Conservation (phyloP, 2,888 invertebrate genomes). For the Lordiphosa andalusiaca region DNA sequence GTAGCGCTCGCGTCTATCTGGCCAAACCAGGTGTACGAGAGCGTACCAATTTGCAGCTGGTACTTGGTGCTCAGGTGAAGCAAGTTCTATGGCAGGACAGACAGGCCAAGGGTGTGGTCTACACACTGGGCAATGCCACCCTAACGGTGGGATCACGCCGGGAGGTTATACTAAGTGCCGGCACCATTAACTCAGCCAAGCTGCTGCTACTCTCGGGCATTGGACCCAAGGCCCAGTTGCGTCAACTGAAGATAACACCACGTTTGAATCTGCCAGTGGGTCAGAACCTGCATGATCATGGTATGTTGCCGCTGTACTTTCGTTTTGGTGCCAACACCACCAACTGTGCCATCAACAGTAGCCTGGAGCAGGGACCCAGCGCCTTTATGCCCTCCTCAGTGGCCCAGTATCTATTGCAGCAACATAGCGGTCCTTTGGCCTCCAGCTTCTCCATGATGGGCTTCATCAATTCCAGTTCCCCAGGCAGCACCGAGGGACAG, state of each 20-base stretch:
- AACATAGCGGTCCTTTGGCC: conserved; percentile 52
- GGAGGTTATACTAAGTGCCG: conserved; percentile 46
- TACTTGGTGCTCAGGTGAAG: conserved; percentile 53
- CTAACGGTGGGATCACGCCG: conserved; percentile 25
- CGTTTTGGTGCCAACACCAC: conserved; percentile 58
- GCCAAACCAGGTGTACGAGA: conserved; percentile 38
- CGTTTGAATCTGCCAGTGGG: conserved; percentile 82
- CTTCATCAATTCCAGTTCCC: conserved; percentile 81
- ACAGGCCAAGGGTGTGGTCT: conserved; percentile 46
- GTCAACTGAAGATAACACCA: conserved; percentile 68
- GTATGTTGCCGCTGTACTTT: conserved; percentile 81
- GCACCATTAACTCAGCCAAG: conserved; percentile 44
- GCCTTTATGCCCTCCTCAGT: conserved; percentile 30
- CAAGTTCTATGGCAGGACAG: conserved; percentile 29
- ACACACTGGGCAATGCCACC: conserved; percentile 18
- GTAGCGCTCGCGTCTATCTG: conserved; percentile 83
- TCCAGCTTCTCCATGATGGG: conserved; percentile 80
- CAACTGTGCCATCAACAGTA: conserved; percentile 29
- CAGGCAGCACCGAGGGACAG: conserved; percentile 23
- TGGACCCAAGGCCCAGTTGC: conserved; percentile 62
- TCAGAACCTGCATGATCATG: conserved; percentile 90
- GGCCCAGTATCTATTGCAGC: conserved; percentile 56
- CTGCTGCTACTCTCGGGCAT: conserved; percentile 42
- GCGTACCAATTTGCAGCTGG: conserved; percentile 61
- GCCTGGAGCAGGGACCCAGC: background rate